These are phyloP conservation scores for Lasioglossum zephyrum DNA, from an alignment of 2,888 invertebrate genomes.

Conservation along the genomic window DNA sequence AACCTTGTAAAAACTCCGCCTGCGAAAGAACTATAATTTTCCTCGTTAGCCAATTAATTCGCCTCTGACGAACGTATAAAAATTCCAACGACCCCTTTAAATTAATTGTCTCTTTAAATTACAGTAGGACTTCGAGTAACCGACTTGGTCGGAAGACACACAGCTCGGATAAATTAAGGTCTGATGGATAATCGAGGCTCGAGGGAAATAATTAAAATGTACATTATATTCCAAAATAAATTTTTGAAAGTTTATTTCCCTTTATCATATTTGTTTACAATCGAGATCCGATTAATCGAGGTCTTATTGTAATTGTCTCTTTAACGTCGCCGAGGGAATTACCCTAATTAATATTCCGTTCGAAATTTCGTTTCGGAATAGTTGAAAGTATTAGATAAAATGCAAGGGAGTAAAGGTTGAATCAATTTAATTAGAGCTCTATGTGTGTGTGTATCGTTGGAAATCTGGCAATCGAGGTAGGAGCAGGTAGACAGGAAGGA, in stretches of 20 bases:
- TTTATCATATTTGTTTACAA: too few relatives aligned
- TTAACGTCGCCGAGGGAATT: background rate
- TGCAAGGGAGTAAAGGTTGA: background rate
- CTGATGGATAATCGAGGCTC: too few relatives aligned
- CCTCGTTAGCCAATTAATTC: slow-evolving; percentile 18
- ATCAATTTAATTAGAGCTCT: slow-evolving; percentile 7
- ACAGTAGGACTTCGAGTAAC: too few relatives aligned
- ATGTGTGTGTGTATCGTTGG: background rate
- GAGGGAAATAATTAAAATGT: too few relatives aligned
- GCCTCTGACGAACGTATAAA: background rate
- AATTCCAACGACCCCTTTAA: background rate
- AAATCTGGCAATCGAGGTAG: background rate
- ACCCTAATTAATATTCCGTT: background rate
- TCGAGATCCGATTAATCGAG: too few relatives aligned
- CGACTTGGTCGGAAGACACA: too few relatives aligned
- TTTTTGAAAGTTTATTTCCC: too few relatives aligned
- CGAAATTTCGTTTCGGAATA: background rate
- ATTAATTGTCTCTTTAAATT: background rate
- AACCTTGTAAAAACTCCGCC: slow-evolving; percentile 21
- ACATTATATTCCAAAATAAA: too few relatives aligned
- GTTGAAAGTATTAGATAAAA: background rate
- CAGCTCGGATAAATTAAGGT: too few relatives aligned
- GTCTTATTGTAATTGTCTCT: background rate
- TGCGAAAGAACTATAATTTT: slow-evolving; percentile 18
- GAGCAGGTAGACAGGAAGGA: slow-evolving; percentile 14